phyloP scores from a whole-genome alignment of 2,797 vertebrate genomes.

The Chanos chanos region DNA sequence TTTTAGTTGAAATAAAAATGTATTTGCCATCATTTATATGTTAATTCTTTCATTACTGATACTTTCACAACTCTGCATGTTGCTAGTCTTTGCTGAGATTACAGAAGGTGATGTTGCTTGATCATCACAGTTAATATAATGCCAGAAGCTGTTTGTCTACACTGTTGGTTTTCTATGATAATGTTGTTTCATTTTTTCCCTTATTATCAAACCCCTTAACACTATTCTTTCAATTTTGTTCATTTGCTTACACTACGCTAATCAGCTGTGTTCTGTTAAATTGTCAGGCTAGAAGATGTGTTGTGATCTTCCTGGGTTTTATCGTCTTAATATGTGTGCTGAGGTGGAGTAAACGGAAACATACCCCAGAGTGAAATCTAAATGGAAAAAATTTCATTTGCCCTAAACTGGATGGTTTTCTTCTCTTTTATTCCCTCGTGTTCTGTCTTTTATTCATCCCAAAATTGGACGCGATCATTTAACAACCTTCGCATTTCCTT shows the following conservation, averaged over 20 bases:
- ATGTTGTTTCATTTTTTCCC: too few relatives aligned
- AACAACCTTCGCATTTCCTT: conserved; percentile 43
- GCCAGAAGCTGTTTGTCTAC: too few relatives aligned
- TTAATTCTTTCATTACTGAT: too few relatives aligned
- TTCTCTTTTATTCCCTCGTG: conserved; percentile 44
- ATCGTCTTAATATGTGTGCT: not conserved
- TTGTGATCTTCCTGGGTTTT: conserved; percentile 30
- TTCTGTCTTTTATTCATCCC: conserved; percentile 40
- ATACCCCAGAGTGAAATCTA: conserved; percentile 52
- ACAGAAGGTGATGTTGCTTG: too few relatives aligned
- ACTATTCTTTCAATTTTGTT: conserved; percentile 14
- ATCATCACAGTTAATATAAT: too few relatives aligned
- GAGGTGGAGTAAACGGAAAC: conserved; percentile 20
- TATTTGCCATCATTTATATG: too few relatives aligned
- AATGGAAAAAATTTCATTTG: conserved; percentile 62
- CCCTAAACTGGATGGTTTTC: conserved; percentile 17
- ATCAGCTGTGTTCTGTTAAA: not conserved
- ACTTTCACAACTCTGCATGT: not conserved
- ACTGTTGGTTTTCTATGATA: too few relatives aligned
- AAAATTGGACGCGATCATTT: conserved; percentile 54
- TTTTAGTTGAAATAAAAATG: too few relatives aligned
- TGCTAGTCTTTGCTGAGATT: not conserved
- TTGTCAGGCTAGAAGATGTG: conserved; percentile 29
- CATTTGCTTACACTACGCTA: conserved; percentile 21
- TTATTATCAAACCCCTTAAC: not conserved